Conservation (phyloP, 2,888 invertebrate species). For the Euproctis similis region DNA sequence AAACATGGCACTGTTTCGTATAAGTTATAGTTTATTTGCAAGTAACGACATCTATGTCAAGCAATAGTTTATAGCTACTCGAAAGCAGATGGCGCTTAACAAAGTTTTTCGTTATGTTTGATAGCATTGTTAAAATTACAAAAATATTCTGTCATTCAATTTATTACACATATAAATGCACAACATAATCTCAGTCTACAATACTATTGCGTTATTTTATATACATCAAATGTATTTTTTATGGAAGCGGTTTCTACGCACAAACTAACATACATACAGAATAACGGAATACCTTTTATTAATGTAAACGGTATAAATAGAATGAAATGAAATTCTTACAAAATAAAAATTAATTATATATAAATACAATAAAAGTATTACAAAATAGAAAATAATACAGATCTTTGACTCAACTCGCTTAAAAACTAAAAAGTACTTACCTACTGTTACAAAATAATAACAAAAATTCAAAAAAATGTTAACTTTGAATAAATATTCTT, state of each 20-base stretch:
- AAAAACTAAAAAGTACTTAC: constrained; percentile 64
- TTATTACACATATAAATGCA: constrained; percentile 56
- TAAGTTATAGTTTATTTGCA: constrained; percentile 17
- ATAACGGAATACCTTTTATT: constrained; percentile 71
- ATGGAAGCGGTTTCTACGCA: constrained; percentile 56
- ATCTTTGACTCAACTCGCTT: constrained; percentile 74
- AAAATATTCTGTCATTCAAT: constrained; percentile 32
- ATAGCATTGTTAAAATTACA: constrained; percentile 22
- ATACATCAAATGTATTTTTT: constrained; percentile 44
- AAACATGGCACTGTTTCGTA: constrained; percentile 39
- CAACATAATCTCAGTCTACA: constrained; percentile 68
- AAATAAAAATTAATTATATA: constrained; percentile 41
- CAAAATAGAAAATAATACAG: constrained; percentile 75
- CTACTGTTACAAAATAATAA: constrained; percentile 62
- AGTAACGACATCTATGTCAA: constrained; percentile 19
- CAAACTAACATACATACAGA: constrained; percentile 59
- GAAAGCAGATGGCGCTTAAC: constrained; percentile 40
- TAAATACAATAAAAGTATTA: constrained; percentile 71
- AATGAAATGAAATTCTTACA: constrained; percentile 47
- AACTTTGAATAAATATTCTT: constrained; percentile 70
- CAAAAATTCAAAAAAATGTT: constrained; percentile 49
- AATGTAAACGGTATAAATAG: constrained; percentile 67
- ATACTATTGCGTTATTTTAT: constrained; percentile 58
- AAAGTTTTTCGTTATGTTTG: constrained; percentile 10
- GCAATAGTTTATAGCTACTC: constrained; percentile 20